These are phyloP conservation scores for Cyanocitta stelleri DNA, from an alignment of 2,113 vertebrate species.

Conservation along the genomic window DNA sequence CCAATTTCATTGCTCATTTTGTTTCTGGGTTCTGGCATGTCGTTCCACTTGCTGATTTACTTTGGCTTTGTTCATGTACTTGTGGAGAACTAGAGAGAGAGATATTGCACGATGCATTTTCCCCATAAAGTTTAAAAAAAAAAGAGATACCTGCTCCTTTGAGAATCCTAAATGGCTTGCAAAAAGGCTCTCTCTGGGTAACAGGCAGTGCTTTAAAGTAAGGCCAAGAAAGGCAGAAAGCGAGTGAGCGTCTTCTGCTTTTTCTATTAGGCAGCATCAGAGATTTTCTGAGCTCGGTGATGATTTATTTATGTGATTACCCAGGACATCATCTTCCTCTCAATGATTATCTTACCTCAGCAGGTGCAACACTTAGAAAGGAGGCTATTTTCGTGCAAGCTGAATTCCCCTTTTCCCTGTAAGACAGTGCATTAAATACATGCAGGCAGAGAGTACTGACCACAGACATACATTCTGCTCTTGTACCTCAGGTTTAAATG, in stretches of 20 bases:
- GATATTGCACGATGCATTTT: background rate
- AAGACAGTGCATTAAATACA: background rate
- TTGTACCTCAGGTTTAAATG: background rate
- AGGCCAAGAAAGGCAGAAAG: background rate
- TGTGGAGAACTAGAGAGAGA: background rate
- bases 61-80: slow-evolving; percentile 33
- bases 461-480: background rate
- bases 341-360: slow-evolving; percentile 4
- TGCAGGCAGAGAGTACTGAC: background rate
- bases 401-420: background rate
- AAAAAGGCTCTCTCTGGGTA: background rate
- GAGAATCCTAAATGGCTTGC: background rate
- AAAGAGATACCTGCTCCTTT: background rate
- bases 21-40: slow-evolving; percentile 38
- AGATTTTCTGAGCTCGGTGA: slow-evolving; percentile 8
- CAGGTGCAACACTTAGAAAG: background rate
- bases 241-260: background rate
- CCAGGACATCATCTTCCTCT: background rate
- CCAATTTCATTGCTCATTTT: background rate
- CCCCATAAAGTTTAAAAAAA: background rate
- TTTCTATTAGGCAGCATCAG: background rate
- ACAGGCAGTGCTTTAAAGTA: background rate
- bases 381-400: background rate
- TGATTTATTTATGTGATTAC: slow-evolving; percentile 41
- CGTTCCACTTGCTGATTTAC: background rate